Evolutionary conservation across 2,888 invertebrate genomes (phyloP).

Genomic region (Polyommatus icarus): DNA sequence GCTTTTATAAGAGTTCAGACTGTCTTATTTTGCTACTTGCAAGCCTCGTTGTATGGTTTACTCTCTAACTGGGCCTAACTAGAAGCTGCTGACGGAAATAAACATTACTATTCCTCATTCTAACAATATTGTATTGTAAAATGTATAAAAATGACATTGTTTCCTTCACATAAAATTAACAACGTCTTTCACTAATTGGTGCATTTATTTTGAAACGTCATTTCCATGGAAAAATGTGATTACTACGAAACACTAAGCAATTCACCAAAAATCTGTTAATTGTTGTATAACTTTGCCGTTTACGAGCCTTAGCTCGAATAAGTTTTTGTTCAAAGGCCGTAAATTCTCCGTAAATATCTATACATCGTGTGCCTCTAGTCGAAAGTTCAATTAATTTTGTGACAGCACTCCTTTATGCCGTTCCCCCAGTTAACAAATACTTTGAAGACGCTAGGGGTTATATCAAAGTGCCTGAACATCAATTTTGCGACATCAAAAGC

Average conservation of each 20-base stretch:
- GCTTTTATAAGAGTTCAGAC: neutral
- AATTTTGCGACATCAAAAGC: conserved; percentile 30
- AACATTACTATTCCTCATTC: too few relatives aligned
- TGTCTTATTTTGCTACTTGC: too few relatives aligned
- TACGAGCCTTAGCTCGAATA: neutral
- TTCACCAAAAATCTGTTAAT: neutral
- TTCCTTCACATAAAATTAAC: too few relatives aligned
- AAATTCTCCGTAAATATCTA: neutral
- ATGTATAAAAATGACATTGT: too few relatives aligned
- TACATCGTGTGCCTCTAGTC: neutral
- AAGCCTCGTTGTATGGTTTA: too few relatives aligned
- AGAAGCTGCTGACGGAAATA: too few relatives aligned
- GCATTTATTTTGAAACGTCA: too few relatives aligned
- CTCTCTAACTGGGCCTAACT: too few relatives aligned
- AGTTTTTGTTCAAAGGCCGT: neutral
- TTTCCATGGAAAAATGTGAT: neutral
- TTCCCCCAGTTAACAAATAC: conserved; percentile 25
- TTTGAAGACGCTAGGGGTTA: neutral
- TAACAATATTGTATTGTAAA: too few relatives aligned
- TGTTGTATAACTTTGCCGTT: neutral
- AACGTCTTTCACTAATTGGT: too few relatives aligned
- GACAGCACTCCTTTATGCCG: conserved; percentile 12
- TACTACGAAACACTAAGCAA: neutral
- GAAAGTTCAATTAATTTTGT: conserved; percentile 12
- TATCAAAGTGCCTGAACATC: conserved; percentile 23